Conservation (phyloP, 2,113 vertebrate species). For the Paramormyrops kingsleyae region DNA sequence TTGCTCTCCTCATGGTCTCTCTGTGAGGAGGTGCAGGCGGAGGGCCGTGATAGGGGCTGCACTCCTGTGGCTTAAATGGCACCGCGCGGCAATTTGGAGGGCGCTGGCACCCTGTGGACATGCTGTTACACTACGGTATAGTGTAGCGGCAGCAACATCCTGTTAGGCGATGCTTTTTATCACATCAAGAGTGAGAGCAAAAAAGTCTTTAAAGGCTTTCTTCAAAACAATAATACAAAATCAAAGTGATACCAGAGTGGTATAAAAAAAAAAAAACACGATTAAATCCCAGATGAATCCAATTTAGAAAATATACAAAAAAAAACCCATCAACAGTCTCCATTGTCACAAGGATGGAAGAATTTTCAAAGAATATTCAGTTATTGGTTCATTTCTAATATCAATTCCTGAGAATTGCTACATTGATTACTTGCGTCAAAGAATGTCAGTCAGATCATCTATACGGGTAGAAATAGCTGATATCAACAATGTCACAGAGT, state of each 20-base stretch:
- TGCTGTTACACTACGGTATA: neutral
- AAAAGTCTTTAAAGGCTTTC: neutral
- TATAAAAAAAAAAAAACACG: neutral
- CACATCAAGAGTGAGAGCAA: neutral
- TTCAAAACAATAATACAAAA: neutral
- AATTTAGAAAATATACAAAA: neutral
- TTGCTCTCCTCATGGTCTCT: neutral
- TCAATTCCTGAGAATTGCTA: neutral
- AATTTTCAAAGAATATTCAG: neutral
- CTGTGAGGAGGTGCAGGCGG: neutral
- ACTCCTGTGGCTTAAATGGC: neutral
- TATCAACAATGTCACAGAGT: no score
- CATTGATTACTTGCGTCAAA: no score
- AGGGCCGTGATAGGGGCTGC: neutral
- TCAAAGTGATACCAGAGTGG: neutral
- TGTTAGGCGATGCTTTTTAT: neutral
- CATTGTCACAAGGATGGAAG: neutral
- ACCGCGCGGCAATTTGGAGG: neutral
- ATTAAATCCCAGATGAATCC: neutral
- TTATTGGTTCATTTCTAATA: neutral
- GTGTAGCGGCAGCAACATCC: neutral
- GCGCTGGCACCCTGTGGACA: neutral
- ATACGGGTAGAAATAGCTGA: no score
- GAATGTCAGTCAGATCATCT: no score
- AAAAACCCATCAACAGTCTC: neutral